phyloP scores from a whole-genome alignment of 2,888 invertebrate genomes.

The Asteroscopus sphinx region DNA sequence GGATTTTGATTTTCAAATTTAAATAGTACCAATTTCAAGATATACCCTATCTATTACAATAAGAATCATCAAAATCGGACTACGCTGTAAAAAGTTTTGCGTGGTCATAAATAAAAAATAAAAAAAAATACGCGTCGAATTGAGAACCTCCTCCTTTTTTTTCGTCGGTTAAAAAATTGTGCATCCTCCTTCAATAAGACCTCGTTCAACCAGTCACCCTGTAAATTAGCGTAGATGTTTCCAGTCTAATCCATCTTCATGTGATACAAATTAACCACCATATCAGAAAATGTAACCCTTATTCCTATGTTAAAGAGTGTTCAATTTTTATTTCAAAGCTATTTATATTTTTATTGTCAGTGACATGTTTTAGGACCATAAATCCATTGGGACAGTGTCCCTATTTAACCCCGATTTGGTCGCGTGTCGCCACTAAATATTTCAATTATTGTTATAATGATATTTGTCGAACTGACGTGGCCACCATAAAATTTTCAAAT shows the following conservation, averaged over 20 bases:
- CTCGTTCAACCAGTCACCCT: too few species aligned
- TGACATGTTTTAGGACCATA: conserved; percentile 58
- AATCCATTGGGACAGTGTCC: conserved; percentile 67
- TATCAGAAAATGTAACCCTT: conserved; percentile 16
- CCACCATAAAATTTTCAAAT: conserved; percentile 68
- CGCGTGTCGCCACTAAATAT: conserved; percentile 81
- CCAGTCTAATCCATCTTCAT: conserved; percentile 16
- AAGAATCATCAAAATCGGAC: too few species aligned
- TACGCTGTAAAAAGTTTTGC: too few species aligned
- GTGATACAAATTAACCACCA: conserved; percentile 19
- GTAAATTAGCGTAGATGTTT: neutral
- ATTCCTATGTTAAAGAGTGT: conserved; percentile 10
- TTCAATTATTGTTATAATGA: conserved; percentile 81
- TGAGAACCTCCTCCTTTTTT: too few species aligned
- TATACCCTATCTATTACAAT: too few species aligned
- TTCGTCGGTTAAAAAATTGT: too few species aligned
- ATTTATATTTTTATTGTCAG: conserved; percentile 50
- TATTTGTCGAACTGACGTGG: conserved; percentile 68
- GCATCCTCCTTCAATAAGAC: too few species aligned
- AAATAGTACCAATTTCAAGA: too few species aligned
- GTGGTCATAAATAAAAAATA: too few species aligned
- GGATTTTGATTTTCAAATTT: too few species aligned
- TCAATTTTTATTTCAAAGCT: conserved; percentile 37
- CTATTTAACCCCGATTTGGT: conserved; percentile 67
- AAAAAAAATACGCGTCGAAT: too few species aligned